Percentiles rank a stretch among this genome's conserved stretches.
phyloP scores from a whole-genome alignment of 2,113 vertebrate genomes.

The Laticauda laticaudata region DNA sequence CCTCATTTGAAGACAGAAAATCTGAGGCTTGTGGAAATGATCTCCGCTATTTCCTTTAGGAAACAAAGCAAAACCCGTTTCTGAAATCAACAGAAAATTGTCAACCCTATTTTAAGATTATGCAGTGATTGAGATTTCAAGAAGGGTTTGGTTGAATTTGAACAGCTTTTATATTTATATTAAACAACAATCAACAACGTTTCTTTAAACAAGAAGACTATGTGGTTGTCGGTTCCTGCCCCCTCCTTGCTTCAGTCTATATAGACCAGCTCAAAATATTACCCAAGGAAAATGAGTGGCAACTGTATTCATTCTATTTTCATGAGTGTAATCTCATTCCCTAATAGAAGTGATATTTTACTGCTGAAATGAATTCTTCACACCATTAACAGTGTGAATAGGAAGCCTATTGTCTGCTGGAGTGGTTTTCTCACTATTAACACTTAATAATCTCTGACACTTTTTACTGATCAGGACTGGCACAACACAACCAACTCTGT shows the following conservation, averaged over 20 bases:
- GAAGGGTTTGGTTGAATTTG: neutral
- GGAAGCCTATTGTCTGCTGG: slow-evolving; percentile 68
- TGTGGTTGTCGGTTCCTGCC: slow-evolving; percentile 23
- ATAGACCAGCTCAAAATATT: slow-evolving; percentile 38
- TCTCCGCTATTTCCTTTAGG: neutral
- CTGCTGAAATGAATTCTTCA: slow-evolving; percentile 69
- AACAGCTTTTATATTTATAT: neutral
- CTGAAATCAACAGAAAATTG: neutral
- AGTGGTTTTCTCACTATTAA: slow-evolving; percentile 72
- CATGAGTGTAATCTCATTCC: slow-evolving; percentile 63
- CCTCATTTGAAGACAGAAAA: neutral
- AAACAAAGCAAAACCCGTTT: neutral
- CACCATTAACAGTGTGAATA: slow-evolving; percentile 74
- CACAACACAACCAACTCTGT: slow-evolving; percentile 11
- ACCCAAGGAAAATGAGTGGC: slow-evolving; percentile 37
- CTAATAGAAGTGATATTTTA: slow-evolving; percentile 73
- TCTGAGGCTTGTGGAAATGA: slow-evolving; percentile 8
- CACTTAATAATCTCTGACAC: slow-evolving; percentile 70
- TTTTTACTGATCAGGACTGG: slow-evolving; percentile 37
- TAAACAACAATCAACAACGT: neutral
- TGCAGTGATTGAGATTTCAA: slow-evolving; percentile 1
- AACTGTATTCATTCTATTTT: slow-evolving; percentile 69
- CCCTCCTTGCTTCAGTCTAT: slow-evolving; percentile 13
- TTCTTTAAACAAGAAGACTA: neutral
- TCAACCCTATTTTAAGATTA: neutral